These are phyloP conservation scores for Rhagonycha fulva DNA, from an alignment of 2,888 invertebrate species.

Conservation along the genomic window DNA sequence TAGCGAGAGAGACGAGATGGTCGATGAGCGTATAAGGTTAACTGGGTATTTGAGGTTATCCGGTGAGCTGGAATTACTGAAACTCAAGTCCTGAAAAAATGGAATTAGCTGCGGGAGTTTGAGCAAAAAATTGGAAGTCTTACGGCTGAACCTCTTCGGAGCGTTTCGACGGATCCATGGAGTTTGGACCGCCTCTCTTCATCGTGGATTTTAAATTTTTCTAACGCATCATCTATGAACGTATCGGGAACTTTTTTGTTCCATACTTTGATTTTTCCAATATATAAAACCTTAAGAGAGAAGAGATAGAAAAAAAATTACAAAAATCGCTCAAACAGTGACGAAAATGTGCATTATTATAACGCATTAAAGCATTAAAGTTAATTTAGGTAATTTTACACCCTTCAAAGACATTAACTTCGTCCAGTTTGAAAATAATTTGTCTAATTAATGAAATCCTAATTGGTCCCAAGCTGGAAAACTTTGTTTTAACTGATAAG, in stretches of 20 bases:
- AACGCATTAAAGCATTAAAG: no score
- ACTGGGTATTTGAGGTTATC: conserved; percentile 10
- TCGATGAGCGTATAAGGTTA: conserved; percentile 36
- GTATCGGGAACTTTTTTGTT: conserved; percentile 85
- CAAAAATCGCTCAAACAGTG: no score
- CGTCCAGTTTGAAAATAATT: no score
- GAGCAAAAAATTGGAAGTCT: conserved; percentile 18
- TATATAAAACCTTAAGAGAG: conserved; percentile 74
- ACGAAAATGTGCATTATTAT: no score
- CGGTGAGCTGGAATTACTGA: background rate
- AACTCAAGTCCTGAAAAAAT: conserved; percentile 8
- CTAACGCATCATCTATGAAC: conserved; percentile 88
- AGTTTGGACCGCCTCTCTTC: conserved; percentile 61
- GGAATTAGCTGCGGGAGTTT: background rate
- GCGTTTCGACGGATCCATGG: conserved; percentile 41
- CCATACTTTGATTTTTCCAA: conserved; percentile 88
- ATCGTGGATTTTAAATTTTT: conserved; percentile 81
- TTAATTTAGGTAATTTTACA: no score
- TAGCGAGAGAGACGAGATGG: conserved; percentile 35
- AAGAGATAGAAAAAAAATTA: no score
- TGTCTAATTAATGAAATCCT: no score
- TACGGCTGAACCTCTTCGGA: conserved; percentile 53
- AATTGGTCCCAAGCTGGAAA: no score
- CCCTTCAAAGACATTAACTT: no score
- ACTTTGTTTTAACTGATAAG: background rate